Evolutionary conservation across 2,113 vertebrate species (phyloP).

Genomic region (Saccopteryx bilineata): DNA sequence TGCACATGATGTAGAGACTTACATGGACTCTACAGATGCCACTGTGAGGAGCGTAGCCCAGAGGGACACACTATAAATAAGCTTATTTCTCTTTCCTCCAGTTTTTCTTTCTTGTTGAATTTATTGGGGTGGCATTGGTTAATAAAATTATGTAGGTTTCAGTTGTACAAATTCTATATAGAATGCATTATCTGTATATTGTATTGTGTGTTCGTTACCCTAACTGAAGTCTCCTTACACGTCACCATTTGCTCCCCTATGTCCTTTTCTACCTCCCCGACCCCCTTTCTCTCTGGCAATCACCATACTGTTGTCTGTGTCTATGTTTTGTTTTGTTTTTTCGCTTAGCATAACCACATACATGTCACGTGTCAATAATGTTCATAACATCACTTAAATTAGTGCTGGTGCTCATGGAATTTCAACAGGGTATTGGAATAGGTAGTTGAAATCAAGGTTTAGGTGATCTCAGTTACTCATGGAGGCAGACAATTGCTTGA

Average conservation of each 20-base stretch:
- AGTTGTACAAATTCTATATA: too few species aligned
- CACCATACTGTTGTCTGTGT: too few species aligned
- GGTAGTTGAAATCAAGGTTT: not conserved
- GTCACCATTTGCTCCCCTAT: too few species aligned
- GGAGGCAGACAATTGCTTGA: not conserved
- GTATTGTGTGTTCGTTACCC: too few species aligned
- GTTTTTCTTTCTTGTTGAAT: not conserved
- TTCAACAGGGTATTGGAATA: not conserved
- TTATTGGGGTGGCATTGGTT: too few species aligned
- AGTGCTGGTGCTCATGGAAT: not conserved
- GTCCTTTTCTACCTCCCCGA: too few species aligned
- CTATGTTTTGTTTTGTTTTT: too few species aligned
- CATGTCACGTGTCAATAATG: not conserved
- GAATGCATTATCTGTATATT: too few species aligned
- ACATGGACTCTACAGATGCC: not conserved
- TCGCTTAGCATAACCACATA: not conserved
- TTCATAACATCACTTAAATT: not conserved
- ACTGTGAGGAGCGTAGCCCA: not conserved
- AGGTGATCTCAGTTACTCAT: not conserved
- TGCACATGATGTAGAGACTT: not conserved
- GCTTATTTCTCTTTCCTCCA: not conserved
- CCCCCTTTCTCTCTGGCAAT: too few species aligned
- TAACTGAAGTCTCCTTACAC: too few species aligned
- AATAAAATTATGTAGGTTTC: too few species aligned
- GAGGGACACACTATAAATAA: not conserved